These are phyloP conservation scores for Tenebrio molitor DNA, from an alignment of 1,140 invertebrate genomes.

Conservation along the genomic window DNA sequence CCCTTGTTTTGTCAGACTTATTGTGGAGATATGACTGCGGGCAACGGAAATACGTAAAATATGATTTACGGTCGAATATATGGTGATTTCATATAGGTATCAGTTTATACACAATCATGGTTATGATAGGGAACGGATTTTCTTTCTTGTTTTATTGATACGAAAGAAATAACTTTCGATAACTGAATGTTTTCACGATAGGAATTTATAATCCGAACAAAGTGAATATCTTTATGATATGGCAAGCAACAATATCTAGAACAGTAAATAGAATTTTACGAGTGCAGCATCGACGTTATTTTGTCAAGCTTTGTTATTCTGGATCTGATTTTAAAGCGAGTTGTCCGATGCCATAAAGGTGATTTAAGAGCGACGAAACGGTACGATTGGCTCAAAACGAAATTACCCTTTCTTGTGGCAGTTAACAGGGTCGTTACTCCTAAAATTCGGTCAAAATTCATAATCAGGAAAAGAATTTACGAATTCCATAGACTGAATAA, in stretches of 20 bases:
- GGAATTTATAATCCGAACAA: conserved; percentile 44
- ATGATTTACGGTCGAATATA: conserved; percentile 52
- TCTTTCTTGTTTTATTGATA: conserved; percentile 46
- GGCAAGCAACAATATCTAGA: conserved; percentile 40
- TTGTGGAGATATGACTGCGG: conserved; percentile 34
- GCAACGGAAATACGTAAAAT: conserved; percentile 53
- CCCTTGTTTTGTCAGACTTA: conserved; percentile 46
- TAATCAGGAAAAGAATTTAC: too few species aligned
- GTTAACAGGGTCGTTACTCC: conserved; percentile 40
- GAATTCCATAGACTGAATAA: neutral
- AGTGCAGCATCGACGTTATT: conserved; percentile 47
- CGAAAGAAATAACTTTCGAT: conserved; percentile 44
- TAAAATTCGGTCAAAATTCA: conserved; percentile 27
- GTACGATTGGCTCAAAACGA: conserved; percentile 53
- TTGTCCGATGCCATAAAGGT: conserved; percentile 51
- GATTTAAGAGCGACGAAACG: conserved; percentile 54
- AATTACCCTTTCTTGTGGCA: conserved; percentile 47
- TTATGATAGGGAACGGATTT: conserved; percentile 44
- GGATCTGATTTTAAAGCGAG: conserved; percentile 53
- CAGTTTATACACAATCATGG: conserved; percentile 53
- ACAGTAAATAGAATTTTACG: conserved; percentile 56
- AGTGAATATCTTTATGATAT: conserved; percentile 48
- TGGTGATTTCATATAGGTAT: conserved; percentile 55
- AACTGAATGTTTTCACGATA: conserved; percentile 46
- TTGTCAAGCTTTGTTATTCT: conserved; percentile 54